Conservation (phyloP, 2,797 vertebrate species). For the Sphenopsis melanotis region DNA sequence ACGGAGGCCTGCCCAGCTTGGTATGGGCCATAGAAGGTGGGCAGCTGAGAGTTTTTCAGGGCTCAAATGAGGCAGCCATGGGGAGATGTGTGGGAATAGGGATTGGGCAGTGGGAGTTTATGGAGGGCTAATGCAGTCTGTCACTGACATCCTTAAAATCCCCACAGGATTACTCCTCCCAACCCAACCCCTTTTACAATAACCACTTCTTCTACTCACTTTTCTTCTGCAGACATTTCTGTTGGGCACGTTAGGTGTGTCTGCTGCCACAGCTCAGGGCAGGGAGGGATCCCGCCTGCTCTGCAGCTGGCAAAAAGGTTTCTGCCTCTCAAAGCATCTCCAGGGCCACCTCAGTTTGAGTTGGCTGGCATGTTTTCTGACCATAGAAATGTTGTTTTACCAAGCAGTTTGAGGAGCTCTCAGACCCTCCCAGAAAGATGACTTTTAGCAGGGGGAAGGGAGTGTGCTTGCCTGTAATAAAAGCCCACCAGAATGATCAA, state of each 20-base stretch:
- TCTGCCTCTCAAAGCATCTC: background rate
- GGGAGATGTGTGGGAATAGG: background rate
- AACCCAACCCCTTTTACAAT: background rate
- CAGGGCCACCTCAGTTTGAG: rapidly evolving
- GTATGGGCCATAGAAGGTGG: background rate
- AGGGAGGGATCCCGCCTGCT: background rate
- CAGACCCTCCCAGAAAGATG: background rate
- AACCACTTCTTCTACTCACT: background rate
- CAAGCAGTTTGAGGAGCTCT: background rate
- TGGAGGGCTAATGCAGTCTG: background rate
- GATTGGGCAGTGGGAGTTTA: background rate
- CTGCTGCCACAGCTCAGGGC: background rate
- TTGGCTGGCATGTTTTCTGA: background rate
- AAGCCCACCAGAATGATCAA: background rate
- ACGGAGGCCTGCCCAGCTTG: background rate
- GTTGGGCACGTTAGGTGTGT: rapidly evolving
- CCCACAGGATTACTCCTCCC: background rate
- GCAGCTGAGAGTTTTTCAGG: background rate
- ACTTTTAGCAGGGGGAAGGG: background rate
- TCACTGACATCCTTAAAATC: rapidly evolving
- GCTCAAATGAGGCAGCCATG: rapidly evolving
- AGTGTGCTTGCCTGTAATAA: background rate
- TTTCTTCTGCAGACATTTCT: background rate
- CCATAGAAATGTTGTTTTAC: background rate
- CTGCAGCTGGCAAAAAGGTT: background rate